Base-by-base conservation (phyloP, 2,888 invertebrate species). In the Apocheima hispidaria region DNA sequence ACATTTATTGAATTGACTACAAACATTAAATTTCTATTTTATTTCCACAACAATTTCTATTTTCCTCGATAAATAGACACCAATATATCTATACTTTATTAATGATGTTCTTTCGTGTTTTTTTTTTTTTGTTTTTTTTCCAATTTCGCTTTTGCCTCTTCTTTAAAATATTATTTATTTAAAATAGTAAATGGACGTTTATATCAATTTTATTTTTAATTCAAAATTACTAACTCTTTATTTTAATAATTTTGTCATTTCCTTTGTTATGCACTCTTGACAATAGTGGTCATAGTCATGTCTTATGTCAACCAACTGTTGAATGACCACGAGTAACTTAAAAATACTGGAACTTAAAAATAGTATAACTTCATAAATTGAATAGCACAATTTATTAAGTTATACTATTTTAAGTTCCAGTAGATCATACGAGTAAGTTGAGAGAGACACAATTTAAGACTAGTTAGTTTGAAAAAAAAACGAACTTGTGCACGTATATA, bases 1-100 rank as follows among this genome's bases (percentile, higher is more conserved):
- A 71, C 69, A 68, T 68, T 63, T 38, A 63, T 44, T 54, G 60
- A 72, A 72, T 71, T 72, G 72, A 72, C 72, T 68, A 71, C 65
- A 57, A 60, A 67, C 56, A 53, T 59, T 52, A 54, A 71, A 53
- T 36, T 30, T 4, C 55, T 55, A 38, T 44, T 56, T n/a, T n/a
- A n/a, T n/a, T 50, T 59, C 69, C 71, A 72, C 72, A 64, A 72
- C 75, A 81, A 79, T 75, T 77, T 73, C n/a, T n/a, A n/a, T n/a
- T n/a, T 78, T 78, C 73, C 72, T 69, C 67, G 62, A 72, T 78
- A 78, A 74, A 83, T 82, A 80, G 78, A 81, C 81, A 82, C 68
- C 74, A 66, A 82, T 76, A 65, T 68, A 68, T 72, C 70, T 44
- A 49, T 60, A 48, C 21, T 72, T 73, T 70, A n/a, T n/a, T n/a